A percentile compares a stretch with the other conserved stretches of the same genome.
phyloP scores from a whole-genome alignment of 1,140 invertebrate genomes.

The Calephelis nemesis region DNA sequence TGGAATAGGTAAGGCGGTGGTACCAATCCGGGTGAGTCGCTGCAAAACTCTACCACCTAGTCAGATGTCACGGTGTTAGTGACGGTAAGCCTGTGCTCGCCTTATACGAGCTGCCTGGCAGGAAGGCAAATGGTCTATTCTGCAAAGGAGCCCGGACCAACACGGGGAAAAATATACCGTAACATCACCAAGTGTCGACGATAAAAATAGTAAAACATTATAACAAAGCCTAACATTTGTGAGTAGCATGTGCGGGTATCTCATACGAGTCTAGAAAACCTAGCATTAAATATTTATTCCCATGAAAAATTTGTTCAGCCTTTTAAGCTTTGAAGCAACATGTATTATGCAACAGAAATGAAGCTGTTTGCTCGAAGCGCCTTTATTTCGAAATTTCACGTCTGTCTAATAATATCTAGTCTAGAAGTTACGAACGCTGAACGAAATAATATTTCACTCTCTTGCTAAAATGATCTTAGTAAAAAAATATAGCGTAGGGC shows the following conservation, averaged over 20 bases:
- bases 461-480: constrained; percentile 1
- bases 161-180: too few species aligned
- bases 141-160: too few species aligned
- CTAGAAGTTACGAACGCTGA: constrained; percentile 38
- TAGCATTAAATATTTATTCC: constrained; percentile 8
- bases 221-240: too few species aligned
- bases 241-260: background rate
- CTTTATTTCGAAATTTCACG: constrained; percentile 32
- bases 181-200: too few species aligned
- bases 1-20: too few species aligned
- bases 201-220: too few species aligned
- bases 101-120: too few species aligned
- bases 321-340: constrained; percentile 21
- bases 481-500: background rate
- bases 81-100: too few species aligned
- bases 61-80: too few species aligned
- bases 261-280: background rate
- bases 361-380: constrained; percentile 28
- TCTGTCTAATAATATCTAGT: constrained; percentile 33
- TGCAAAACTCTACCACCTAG: too few species aligned
- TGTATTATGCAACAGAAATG: constrained; percentile 35
- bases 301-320: constrained; percentile 11
- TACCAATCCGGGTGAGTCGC: too few species aligned
- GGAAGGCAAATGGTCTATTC: too few species aligned
- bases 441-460: constrained; percentile 30